These are phyloP conservation scores for Mystacornis crossleyi DNA, from an alignment of 2,113 vertebrate genomes.

Conservation along the genomic window DNA sequence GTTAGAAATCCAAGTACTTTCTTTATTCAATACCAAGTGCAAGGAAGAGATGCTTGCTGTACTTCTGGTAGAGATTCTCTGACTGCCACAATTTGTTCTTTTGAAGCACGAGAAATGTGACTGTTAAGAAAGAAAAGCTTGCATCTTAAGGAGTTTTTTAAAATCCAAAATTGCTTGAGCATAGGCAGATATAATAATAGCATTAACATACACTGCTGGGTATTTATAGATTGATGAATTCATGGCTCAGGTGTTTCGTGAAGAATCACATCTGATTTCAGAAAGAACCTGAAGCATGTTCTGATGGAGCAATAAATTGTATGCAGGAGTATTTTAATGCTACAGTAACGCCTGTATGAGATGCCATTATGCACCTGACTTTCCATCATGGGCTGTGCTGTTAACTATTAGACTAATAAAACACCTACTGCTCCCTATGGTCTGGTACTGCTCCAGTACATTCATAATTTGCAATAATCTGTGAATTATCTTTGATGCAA, in stretches of 20 bases:
- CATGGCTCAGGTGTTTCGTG: not conserved
- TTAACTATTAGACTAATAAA: slow-evolving; percentile 2
- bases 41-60: not conserved
- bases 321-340: not conserved
- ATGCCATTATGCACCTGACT: not conserved
- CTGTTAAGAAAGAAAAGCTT: not conserved
- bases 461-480: not conserved
- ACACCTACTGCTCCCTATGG: not conserved
- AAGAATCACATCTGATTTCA: not conserved
- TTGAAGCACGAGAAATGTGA: not conserved
- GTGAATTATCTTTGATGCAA: not conserved
- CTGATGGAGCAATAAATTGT: not conserved
- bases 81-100: not conserved
- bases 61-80: not conserved
- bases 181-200: not conserved
- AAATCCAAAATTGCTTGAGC: not conserved
- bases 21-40: not conserved
- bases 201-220: not conserved
- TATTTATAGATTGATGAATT: not conserved
- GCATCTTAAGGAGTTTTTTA: not conserved
- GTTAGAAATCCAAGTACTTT: not conserved
- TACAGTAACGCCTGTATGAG: not conserved
- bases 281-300: not conserved
- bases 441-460: not conserved
- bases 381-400: not conserved